Evolutionary conservation across 2,888 invertebrate species (phyloP).

Genomic region (Lasioglossum morio): DNA sequence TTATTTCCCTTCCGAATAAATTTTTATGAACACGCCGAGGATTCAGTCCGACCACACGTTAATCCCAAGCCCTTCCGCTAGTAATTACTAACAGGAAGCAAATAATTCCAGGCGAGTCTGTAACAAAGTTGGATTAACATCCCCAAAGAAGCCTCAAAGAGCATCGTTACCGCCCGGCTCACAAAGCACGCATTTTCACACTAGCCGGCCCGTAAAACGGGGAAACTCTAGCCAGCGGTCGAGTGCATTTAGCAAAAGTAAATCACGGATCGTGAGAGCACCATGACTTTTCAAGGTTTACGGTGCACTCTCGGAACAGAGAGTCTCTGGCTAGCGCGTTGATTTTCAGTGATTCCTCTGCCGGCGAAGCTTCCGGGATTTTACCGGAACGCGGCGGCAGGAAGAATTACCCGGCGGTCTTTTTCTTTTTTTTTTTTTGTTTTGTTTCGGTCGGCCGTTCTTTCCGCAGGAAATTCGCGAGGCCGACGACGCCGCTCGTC

Average conservation of each 20-base stretch:
- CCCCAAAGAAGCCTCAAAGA: background rate
- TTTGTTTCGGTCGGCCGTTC: background rate
- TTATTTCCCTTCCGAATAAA: background rate
- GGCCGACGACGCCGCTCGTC: background rate
- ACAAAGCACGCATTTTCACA: background rate
- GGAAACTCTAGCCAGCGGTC: background rate
- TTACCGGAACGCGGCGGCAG: conserved; percentile 19
- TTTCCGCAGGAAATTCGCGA: background rate
- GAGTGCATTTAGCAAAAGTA: background rate
- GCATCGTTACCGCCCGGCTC: background rate
- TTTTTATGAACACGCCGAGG: background rate
- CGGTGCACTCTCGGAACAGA: background rate
- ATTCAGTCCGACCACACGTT: background rate
- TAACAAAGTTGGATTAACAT: background rate
- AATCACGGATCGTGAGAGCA: background rate
- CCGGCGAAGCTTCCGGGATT: background rate
- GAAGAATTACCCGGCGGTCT: conserved; percentile 4
- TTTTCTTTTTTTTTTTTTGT: background rate
- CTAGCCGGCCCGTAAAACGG: background rate
- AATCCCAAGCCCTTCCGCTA: background rate
- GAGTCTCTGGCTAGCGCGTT: conserved; percentile 9
- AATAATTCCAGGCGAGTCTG: background rate
- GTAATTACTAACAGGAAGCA: background rate
- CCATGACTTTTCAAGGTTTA: conserved; percentile 5
- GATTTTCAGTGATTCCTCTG: background rate